Conservation (phyloP, 1,140 invertebrate species). For the Phthorimaea operculella region DNA sequence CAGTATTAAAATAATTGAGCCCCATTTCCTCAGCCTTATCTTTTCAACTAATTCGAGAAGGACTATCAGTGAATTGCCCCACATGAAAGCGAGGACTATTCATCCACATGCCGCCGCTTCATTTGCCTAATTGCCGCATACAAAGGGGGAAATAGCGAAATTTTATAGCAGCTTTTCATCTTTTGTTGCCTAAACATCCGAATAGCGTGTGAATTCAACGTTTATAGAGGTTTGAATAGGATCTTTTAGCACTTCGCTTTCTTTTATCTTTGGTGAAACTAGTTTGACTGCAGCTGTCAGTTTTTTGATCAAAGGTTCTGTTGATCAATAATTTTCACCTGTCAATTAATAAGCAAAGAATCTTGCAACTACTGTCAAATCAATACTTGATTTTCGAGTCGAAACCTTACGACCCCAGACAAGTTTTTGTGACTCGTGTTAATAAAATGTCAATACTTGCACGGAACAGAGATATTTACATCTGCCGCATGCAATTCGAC, state of each 20-base stretch:
- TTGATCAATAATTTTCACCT: too few species aligned
- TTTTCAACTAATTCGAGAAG: conserved; percentile 33
- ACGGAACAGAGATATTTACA: too few species aligned
- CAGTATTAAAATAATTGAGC: conserved; percentile 1
- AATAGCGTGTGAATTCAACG: conserved; percentile 29
- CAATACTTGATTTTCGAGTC: too few species aligned
- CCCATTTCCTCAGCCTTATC: conserved; percentile 2
- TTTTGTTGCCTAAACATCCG: conserved; percentile 53
- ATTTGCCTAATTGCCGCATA: conserved; percentile 61
- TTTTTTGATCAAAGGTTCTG: too few species aligned
- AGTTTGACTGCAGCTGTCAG: not conserved
- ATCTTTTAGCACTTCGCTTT: conserved; percentile 5
- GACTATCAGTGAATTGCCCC: conserved; percentile 53
- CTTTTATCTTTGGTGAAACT: not conserved
- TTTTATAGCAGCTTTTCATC: conserved; percentile 61
- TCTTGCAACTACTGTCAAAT: too few species aligned
- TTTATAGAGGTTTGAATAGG: conserved; percentile 13
- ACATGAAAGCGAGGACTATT: conserved; percentile 59
- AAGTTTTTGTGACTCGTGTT: too few species aligned
- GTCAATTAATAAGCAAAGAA: too few species aligned
- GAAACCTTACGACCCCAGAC: too few species aligned
- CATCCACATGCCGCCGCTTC: conserved; percentile 54
- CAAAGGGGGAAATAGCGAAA: conserved; percentile 59
- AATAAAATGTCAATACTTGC: too few species aligned
- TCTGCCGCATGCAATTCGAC: too few species aligned